phyloP scores from a whole-genome alignment of 2,888 invertebrate species.

The Elgonia sp. region DNA sequence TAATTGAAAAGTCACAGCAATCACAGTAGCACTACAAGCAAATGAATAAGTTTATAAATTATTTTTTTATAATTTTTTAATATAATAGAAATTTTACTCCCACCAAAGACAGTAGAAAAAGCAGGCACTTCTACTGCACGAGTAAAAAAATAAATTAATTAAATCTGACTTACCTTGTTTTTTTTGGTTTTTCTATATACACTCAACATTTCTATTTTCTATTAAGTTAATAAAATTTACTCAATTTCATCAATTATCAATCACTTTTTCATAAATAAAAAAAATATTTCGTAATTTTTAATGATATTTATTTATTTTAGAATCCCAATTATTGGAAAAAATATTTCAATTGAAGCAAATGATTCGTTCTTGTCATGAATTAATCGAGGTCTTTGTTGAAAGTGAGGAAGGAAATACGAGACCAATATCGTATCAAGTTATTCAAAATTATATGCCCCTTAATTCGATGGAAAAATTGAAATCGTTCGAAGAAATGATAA shows the following conservation, averaged over 20 bases:
- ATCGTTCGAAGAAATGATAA: constrained; percentile 11
- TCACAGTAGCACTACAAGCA: too few species aligned
- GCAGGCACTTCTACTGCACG: too few species aligned
- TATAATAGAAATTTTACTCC: too few species aligned
- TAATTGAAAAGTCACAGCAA: too few species aligned
- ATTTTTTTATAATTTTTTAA: too few species aligned
- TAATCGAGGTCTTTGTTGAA: background rate
- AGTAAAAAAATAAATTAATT: too few species aligned
- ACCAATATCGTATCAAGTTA: constrained; percentile 11
- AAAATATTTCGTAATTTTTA: background rate
- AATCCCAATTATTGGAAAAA: constrained; percentile 12
- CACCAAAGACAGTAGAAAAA: too few species aligned
- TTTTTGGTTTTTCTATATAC: too few species aligned
- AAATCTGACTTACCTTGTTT: too few species aligned
- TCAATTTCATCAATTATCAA: background rate
- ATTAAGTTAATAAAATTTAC: too few species aligned
- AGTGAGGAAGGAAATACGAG: background rate
- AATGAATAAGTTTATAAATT: too few species aligned
- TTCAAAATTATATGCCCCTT: constrained; percentile 3
- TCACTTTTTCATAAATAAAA: background rate
- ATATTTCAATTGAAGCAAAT: constrained; percentile 16
- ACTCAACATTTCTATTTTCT: too few species aligned
- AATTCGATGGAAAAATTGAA: background rate
- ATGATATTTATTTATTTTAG: background rate
- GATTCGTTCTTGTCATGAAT: background rate